phyloP scores from a whole-genome alignment of 1,140 invertebrate species.

The Mesaphorura yosii region DNA sequence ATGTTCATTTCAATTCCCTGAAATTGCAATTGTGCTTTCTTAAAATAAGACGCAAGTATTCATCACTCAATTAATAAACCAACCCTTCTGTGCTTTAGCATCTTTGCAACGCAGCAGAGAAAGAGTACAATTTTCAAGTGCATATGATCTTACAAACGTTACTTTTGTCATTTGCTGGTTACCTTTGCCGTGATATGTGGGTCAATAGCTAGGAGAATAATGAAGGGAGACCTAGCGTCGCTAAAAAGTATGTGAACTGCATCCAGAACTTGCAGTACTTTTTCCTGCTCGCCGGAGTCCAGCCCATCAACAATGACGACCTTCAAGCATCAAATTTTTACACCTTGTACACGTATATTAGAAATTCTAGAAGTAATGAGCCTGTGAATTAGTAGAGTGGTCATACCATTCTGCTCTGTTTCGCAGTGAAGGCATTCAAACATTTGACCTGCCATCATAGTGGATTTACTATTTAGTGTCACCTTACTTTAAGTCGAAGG shows the following conservation, averaged over 20 bases:
- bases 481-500: background rate
- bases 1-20: constrained; percentile 87
- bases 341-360: too few species aligned
- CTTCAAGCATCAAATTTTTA: too few species aligned
- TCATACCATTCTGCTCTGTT: constrained; percentile 84
- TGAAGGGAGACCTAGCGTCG: constrained; percentile 79
- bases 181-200: constrained; percentile 93
- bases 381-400: too few species aligned
- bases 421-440: constrained; percentile 77
- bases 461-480: background rate
- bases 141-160: background rate
- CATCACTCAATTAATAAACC: background rate
- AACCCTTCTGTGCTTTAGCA: background rate
- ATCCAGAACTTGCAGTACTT: constrained; percentile 82
- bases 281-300: constrained; percentile 95
- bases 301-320: constrained; percentile 92
- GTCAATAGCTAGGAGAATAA: constrained; percentile 86
- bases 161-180: constrained; percentile 18
- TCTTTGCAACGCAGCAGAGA: constrained; percentile 6
- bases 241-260: constrained; percentile 89
- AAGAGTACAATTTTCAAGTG: background rate
- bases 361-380: too few species aligned
- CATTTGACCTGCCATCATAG: constrained; percentile 51
- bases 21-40: background rate
- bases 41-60: background rate